Evolutionary conservation across 2,797 vertebrate genomes (phyloP).

Genomic region (Agapornis canus): DNA sequence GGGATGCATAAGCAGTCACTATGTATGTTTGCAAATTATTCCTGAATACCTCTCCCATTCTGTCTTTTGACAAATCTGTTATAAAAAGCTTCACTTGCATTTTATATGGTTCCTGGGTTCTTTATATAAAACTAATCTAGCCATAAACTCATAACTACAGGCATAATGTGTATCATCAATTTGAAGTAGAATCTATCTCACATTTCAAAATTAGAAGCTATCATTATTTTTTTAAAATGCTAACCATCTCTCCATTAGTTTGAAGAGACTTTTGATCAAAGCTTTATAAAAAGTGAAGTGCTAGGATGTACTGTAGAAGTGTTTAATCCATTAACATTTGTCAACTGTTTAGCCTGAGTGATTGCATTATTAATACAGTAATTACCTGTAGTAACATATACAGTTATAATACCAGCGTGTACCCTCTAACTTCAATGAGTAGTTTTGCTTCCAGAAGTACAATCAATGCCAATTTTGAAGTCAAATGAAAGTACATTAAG

Average conservation of each 20-base stretch:
- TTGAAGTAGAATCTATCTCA: not conserved
- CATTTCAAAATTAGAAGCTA: not conserved
- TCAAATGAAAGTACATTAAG: not conserved
- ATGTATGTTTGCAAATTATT: not conserved
- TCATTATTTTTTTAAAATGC: constrained; percentile 18
- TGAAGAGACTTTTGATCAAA: constrained; percentile 44
- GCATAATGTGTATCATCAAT: not conserved
- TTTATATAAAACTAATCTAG: not conserved
- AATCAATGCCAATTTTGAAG: not conserved
- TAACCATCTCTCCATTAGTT: not conserved
- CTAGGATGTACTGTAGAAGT: not conserved
- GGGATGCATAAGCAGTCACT: not conserved
- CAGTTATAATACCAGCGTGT: not conserved
- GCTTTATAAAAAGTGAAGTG: not conserved
- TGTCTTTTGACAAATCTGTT: not conserved
- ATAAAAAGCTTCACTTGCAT: not conserved
- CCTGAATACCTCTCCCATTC: not conserved
- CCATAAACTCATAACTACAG: not conserved
- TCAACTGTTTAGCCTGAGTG: not conserved
- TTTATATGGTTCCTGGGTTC: not conserved
- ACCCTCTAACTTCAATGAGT: not conserved
- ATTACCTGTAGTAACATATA: not conserved
- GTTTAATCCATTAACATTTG: constrained; percentile 4
- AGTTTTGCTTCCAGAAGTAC: not conserved
- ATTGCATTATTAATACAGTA: constrained; percentile 11